phyloP scores from a whole-genome alignment of 2,113 vertebrate genomes.

The Ictalurus furcatus region DNA sequence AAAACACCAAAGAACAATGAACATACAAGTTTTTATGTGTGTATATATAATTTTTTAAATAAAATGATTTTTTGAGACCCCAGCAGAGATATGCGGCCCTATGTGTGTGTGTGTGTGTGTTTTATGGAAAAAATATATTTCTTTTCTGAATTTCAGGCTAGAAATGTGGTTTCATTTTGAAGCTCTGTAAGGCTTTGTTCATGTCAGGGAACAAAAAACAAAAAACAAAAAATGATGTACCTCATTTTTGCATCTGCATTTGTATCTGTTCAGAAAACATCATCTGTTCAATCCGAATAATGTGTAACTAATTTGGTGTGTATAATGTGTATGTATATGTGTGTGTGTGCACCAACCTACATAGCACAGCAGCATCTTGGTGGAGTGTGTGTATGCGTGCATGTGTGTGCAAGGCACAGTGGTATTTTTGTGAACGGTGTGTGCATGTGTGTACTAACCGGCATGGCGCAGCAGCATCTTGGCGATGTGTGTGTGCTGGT shows the following conservation, averaged over 20 bases:
- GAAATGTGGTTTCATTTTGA: background rate
- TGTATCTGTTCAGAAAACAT: background rate
- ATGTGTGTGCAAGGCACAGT: conserved; percentile 79
- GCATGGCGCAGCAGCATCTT: conserved; percentile 86
- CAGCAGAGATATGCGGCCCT: background rate
- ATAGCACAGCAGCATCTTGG: conserved; percentile 83
- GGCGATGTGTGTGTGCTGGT: conserved; percentile 86
- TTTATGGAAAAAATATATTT: background rate
- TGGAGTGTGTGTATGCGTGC: conserved; percentile 64
- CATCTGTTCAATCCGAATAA: background rate
- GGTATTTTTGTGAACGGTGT: conserved; percentile 72
- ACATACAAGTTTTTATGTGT: background rate
- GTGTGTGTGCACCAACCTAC: conserved; percentile 73
- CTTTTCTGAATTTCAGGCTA: background rate
- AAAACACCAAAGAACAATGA: background rate
- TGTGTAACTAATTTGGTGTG: background rate
- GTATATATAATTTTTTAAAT: too few relatives aligned
- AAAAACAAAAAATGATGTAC: background rate
- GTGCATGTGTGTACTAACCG: conserved; percentile 72
- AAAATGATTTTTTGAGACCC: background rate
- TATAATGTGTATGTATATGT: background rate
- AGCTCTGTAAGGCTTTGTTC: background rate
- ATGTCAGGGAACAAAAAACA: background rate
- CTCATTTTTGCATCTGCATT: too few relatives aligned
- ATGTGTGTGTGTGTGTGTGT: background rate